Conservation (phyloP, 2,113 vertebrate species). For the Neogobius melanostomus region DNA sequence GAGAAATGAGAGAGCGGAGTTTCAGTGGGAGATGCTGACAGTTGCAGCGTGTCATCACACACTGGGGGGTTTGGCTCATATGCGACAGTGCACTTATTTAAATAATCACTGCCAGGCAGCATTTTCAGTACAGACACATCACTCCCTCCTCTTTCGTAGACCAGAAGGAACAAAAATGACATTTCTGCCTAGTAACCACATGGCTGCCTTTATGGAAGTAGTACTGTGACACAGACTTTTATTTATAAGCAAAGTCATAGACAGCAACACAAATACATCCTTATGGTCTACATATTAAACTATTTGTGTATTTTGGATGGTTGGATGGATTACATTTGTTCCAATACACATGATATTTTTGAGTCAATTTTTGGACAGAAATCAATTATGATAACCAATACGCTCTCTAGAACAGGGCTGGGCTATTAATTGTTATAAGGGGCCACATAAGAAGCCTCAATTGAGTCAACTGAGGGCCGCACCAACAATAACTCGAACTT, state of each 20-base stretch:
- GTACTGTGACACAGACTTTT: conserved; percentile 28
- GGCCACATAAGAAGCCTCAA: too few species aligned
- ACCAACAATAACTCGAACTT: too few species aligned
- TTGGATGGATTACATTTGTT: too few species aligned
- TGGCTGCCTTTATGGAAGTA: conserved; percentile 21
- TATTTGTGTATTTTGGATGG: too few species aligned
- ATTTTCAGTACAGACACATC: conserved; percentile 33
- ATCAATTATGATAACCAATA: too few species aligned
- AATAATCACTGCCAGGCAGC: conserved; percentile 53
- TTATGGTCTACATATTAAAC: too few species aligned
- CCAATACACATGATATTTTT: too few species aligned
- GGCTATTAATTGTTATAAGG: too few species aligned
- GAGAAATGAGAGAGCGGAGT: neutral
- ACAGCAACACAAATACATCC: too few species aligned
- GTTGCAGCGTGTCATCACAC: conserved; percentile 43
- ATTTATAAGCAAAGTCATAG: neutral
- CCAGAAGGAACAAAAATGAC: conserved; percentile 40
- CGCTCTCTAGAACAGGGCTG: too few species aligned
- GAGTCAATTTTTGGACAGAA: too few species aligned
- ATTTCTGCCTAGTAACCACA: conserved; percentile 62
- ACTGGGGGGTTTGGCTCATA: conserved; percentile 19
- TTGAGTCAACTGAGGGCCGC: too few species aligned
- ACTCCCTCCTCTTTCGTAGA: conserved; percentile 20
- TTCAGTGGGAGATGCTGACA: conserved; percentile 33
- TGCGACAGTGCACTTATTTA: conserved; percentile 40